Base-by-base conservation (phyloP, 2,113 vertebrate species). In the Neodon shergylaensis region DNA sequence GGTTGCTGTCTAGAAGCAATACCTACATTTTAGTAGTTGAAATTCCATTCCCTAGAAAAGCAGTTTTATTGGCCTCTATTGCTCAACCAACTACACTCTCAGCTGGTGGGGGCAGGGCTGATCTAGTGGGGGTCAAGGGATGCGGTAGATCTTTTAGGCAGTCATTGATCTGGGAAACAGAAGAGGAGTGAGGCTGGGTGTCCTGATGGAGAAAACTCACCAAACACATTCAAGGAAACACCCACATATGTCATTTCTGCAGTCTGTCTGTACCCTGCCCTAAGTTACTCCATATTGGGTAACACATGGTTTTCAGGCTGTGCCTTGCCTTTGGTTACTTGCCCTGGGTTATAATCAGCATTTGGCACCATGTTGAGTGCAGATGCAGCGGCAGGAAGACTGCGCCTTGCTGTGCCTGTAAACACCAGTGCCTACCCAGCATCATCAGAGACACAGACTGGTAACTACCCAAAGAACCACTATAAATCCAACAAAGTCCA, bases 21-120 rank as follows among this genome's bases (percentile, higher is more conserved):
- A 83, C 5, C 7, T 66, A 26, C 1, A 76, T 47, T 87, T 91
- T 74, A 76, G 86, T 78, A 66, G 3, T 76, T 76, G 47, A 81
- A 88, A 22, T 88, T 36, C 36, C 70, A 68, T 66, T 65, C 36
- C 26, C 58, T 82, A 22, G 90, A 76, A 97, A 74, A 89, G 73
- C 26, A 42, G 83, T 19, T 90, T 61, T 83, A 47, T 24, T 61
- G 42, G 10, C 1, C 7, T 5, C 7, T 70, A 68, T 49, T 9
- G 54, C 26, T 65, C 12, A 84, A 21, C 2, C 44, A 77, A 82
- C 36, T 28, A 49, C 14, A 77, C 26, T 54, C 11, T 89, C 11
- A 74, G 61, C 36, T 88, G 63, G 52, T 10, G 33, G 24, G 84
- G 61, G 5, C 28, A 49, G 33, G 68, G 47, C 7, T 22, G 52